These are phyloP conservation scores for Hedychridium roseum DNA, from an alignment of 2,888 invertebrate genomes.

Conservation along the genomic window DNA sequence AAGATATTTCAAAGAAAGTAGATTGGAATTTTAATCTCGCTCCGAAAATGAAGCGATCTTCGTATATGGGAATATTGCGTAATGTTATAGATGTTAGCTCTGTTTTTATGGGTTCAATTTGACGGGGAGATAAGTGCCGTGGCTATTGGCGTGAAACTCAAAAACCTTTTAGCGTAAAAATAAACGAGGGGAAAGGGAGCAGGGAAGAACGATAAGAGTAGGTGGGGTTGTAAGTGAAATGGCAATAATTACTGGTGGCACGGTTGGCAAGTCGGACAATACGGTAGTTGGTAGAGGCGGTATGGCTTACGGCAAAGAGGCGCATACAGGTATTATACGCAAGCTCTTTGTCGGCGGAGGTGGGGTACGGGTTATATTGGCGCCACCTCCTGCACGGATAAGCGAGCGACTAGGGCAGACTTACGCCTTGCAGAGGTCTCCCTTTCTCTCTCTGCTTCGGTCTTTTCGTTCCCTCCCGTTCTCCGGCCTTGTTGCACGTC, in stretches of 20 bases:
- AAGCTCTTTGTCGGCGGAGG: conserved; percentile 51
- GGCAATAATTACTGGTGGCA: conserved; percentile 49
- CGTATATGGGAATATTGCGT: no score
- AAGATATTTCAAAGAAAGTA: no score
- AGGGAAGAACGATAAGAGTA: neutral
- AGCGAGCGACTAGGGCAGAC: conserved; percentile 66
- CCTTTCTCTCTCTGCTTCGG: conserved; percentile 54
- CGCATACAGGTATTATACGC: conserved; percentile 53
- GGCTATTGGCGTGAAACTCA: no score
- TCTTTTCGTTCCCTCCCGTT: conserved; percentile 25
- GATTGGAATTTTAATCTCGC: no score
- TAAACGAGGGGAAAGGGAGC: conserved; percentile 6
- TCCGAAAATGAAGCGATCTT: no score
- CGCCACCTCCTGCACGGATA: conserved; percentile 71
- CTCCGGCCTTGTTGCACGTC: conserved; percentile 45
- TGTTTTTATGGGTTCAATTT: no score
- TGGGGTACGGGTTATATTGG: conserved; percentile 54
- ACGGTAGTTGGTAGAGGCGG: conserved; percentile 44
- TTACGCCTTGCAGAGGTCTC: conserved; percentile 66
- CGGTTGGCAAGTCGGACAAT: conserved; percentile 47
- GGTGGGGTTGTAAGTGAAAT: conserved; percentile 40
- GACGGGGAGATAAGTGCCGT: no score
- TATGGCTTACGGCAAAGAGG: conserved; percentile 33
- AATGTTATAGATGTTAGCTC: no score
- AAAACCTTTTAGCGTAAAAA: no score